A percentile compares a stretch with the other conserved stretches of the same genome.
Conservation (phyloP, 2,113 vertebrate genomes). For the Myocastor coypus region DNA sequence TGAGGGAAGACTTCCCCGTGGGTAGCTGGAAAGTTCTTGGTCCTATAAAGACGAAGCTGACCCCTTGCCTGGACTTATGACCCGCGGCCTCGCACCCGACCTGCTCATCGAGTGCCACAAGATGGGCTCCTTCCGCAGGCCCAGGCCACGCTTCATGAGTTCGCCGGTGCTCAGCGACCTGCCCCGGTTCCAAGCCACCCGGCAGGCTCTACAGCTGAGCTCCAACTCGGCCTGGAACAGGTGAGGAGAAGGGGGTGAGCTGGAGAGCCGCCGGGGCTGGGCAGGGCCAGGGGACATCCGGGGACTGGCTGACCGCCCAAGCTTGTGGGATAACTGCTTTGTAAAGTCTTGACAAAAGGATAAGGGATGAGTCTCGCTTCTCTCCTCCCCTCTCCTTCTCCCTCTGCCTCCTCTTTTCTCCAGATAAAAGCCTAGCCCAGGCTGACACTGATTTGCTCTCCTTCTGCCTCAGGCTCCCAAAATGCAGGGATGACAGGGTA, state of each 20-base stretch:
- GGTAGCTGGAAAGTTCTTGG: not conserved
- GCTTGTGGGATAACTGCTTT: not conserved
- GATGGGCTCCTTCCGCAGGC: conserved; percentile 90
- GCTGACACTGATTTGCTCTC: not conserved
- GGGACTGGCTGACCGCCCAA: not conserved
- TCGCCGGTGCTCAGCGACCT: conserved; percentile 96
- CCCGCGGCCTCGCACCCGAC: conserved; percentile 76
- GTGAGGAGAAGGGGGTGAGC: conserved; percentile 76
- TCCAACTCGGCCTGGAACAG: conserved; percentile 97
- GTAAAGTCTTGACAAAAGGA: not conserved
- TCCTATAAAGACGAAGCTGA: conserved; percentile 54
- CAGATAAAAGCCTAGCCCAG: not conserved
- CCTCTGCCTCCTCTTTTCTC: not conserved
- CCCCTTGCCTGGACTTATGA: conserved; percentile 83
- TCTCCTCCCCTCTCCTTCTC: not conserved
- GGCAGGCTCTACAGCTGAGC: conserved; percentile 91
- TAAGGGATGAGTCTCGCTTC: not conserved
- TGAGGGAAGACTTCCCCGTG: not conserved
- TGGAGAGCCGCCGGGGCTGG: not conserved
- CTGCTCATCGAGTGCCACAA: conserved; percentile 79
- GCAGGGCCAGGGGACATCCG: not conserved
- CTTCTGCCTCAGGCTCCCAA: not conserved
- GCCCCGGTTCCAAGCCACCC: conserved; percentile 89
- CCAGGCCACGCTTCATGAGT: conserved; percentile 95
- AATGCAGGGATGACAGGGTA: not conserved